phyloP scores from a whole-genome alignment of 2,113 vertebrate species.

The Synchiropus splendidus region DNA sequence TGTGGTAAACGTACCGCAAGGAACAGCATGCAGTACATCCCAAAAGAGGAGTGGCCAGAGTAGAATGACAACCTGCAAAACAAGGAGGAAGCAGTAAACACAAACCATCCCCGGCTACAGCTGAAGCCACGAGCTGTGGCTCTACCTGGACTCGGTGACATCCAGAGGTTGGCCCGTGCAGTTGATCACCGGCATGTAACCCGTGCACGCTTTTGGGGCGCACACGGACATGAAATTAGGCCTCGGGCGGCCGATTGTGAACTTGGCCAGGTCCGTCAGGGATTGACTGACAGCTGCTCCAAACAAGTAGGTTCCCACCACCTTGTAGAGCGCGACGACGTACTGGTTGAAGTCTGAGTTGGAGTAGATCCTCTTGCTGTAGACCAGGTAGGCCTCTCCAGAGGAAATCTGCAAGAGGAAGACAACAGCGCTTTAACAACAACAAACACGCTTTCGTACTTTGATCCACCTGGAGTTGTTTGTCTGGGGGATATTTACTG shows the following conservation, averaged over 20 bases:
- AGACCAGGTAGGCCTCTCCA: constrained; percentile 85
- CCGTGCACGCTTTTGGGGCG: constrained; percentile 73
- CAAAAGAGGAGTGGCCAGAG: constrained; percentile 92
- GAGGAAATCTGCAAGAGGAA: constrained; percentile 65
- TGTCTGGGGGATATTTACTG: neutral
- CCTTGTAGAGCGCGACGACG: constrained; percentile 81
- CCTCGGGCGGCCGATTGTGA: constrained; percentile 82
- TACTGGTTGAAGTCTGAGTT: constrained; percentile 87
- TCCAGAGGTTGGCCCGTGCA: constrained; percentile 71
- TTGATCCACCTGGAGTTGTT: neutral
- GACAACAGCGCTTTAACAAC: neutral
- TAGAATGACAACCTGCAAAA: constrained; percentile 86
- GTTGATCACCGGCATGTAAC: constrained; percentile 66
- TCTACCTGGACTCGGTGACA: constrained; percentile 85
- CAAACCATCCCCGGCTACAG: neutral
- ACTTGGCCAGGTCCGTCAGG: constrained; percentile 90
- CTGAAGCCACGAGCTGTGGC: neutral
- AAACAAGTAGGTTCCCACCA: constrained; percentile 80
- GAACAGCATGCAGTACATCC: constrained; percentile 98
- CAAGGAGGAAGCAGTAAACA: neutral
- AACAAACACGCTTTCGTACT: neutral
- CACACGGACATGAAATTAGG: constrained; percentile 89
- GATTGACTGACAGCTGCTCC: constrained; percentile 78
- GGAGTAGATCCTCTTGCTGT: constrained; percentile 80
- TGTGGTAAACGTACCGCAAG: constrained; percentile 73